Evolutionary conservation across 2,888 invertebrate species (phyloP), one percentile per base, ranked within the genome.

Genomic region (Agrilus mali): DNA sequence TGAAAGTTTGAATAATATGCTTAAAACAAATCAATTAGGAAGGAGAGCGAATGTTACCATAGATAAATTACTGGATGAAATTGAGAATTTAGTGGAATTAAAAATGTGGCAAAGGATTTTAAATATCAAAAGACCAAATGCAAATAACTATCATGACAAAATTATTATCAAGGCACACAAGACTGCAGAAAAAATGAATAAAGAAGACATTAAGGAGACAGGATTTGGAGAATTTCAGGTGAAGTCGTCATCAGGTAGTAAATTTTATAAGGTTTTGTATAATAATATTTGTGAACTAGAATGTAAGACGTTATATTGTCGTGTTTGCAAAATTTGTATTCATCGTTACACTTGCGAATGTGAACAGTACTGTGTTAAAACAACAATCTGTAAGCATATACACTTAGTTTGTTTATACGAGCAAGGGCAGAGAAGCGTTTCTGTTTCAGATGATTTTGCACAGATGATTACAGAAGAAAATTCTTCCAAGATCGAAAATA

Each of bases 291-390:
- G 38, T 22, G 20, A 12, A n/a, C 7, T 8, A 14, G n/a, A 38
- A 4, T 39, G 32, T 31, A 31, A 14, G 13, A 16, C 3, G n/a
- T 27, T 27, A 2, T 27, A 14, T 7, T 50, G 48, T 38, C 45
- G 35, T 38, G 47, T 40, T 17, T 51, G 47, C 43, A 3, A 48
- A 46, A 36, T 48, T 15, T 49, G 46, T 44, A 43, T 46, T 38
- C 47, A 50, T 43, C 36, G 42, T 6, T 50, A 49, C 41, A 40
- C n/a, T 27, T 50, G 48, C 43, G 41, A 45, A 12, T 50, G 48
- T 47, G 32, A 35, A 15, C 40, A 45, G 12, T 47, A 44, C 47
- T 35, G 41, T 12, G 38, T 48, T 40, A 47, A 43, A 47, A 49
- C 38, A 38, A 49, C 40, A 20, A 38, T 47, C 14, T 20, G 31